These are phyloP conservation scores for Allophyes oxyacanthae DNA, from an alignment of 2,888 invertebrate genomes.

Conservation along the genomic window DNA sequence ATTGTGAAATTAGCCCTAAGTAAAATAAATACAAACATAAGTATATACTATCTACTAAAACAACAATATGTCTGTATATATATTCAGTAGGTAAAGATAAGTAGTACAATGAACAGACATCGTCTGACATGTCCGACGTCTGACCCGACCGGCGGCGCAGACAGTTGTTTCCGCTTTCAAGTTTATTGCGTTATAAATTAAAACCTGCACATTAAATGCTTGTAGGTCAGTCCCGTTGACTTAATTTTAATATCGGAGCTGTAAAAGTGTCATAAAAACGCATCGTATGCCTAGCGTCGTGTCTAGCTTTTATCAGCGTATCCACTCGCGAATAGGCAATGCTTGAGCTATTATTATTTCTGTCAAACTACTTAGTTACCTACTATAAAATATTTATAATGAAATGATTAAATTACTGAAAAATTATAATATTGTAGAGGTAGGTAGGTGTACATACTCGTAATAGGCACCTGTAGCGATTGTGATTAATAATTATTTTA, in stretches of 20 bases:
- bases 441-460: too few species aligned
- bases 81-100: conserved; percentile 27
- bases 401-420: too few species aligned
- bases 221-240: conserved; percentile 24
- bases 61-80: conserved; percentile 4
- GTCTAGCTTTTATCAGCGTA: conserved; percentile 5
- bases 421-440: too few species aligned
- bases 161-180: conserved; percentile 53
- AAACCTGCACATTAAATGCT: conserved; percentile 32
- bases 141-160: conserved; percentile 43
- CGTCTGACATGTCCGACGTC: conserved; percentile 25
- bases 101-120: conserved; percentile 49
- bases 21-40: too few species aligned
- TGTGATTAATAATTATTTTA: background rate
- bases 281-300: too few species aligned
- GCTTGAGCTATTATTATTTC: too few species aligned
- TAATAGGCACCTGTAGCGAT: too few species aligned
- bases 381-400: too few species aligned
- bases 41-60: too few species aligned
- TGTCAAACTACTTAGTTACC: too few species aligned
- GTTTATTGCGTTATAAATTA: conserved; percentile 52
- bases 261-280: conserved; percentile 23
- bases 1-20: too few species aligned
- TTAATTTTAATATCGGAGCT: conserved; percentile 16
- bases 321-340: conserved; percentile 3